Evolutionary conservation across 2,113 vertebrate species (phyloP).

Genomic region (Thymallus thymallus): DNA sequence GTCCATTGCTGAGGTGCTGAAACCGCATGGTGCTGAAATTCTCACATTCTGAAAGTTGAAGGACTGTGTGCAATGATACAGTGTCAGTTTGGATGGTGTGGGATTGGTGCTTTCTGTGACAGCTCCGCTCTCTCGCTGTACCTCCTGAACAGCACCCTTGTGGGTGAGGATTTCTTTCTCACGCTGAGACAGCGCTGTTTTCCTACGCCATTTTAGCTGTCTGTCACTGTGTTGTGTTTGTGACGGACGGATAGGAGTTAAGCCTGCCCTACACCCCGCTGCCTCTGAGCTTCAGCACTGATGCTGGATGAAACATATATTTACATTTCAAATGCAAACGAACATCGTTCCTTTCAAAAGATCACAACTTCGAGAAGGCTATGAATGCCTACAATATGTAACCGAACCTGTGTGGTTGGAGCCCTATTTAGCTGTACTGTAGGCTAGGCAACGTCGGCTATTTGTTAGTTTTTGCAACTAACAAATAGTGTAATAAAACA

Average conservation of each 20-base stretch:
- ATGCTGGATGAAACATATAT: no score
- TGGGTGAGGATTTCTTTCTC: conserved; percentile 53
- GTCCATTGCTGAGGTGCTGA: conserved; percentile 73
- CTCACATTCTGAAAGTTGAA: conserved; percentile 95
- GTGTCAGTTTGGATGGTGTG: conserved; percentile 71
- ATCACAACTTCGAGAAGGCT: no score
- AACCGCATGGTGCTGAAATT: conserved; percentile 15
- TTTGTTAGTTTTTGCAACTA: no score
- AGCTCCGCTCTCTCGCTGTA: background rate
- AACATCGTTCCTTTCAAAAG: no score
- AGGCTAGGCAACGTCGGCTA: no score
- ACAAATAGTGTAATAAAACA: no score
- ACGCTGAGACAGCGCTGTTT: conserved; percentile 35
- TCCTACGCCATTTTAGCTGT: conserved; percentile 71
- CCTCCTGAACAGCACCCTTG: conserved; percentile 23
- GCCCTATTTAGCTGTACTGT: no score
- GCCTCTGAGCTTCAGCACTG: background rate
- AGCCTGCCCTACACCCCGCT: background rate
- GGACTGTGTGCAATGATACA: conserved; percentile 97
- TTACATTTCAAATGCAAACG: no score
- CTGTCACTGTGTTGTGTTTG: conserved; percentile 30
- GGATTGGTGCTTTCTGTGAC: conserved; percentile 32
- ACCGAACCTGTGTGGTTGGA: no score
- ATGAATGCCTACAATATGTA: no score
- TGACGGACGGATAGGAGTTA: background rate